Base-by-base conservation (phyloP, 2,113 vertebrate species). In the Glaucomys volans region DNA sequence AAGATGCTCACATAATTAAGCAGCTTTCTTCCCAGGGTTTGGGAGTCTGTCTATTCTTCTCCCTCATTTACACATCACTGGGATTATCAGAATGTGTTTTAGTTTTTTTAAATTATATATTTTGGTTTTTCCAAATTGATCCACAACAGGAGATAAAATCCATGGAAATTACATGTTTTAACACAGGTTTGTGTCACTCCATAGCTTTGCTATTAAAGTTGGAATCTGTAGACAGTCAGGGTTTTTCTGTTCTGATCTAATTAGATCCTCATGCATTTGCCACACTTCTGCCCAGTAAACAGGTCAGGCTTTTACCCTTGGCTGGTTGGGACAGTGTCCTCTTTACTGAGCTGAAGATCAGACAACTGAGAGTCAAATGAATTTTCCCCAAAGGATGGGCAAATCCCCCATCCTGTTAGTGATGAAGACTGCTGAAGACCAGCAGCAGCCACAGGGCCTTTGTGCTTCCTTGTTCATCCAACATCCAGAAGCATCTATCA, bases 1-100 rank as follows among this genome's bases (percentile, higher is more conserved):
- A 97, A 97, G 97, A 97, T 93, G 95, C 26, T 85, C 92, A 96
- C 47, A 75, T 94, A 97, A 98, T 97, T 96, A 97, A 96, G 97
- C 74, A 95, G 80, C 93, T 96, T 97, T 95, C 94, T 96, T 97
- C 71, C 47, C 35, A 81, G 96, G 94, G 91, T 95, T 84, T 92
- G 24, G 96, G 96, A 91, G 88, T 72, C 89, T 91, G 87, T 94
- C 88, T 97, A 96, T 90, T 98, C 91, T 97, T 91, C 57, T 87
- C 95, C 95, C 90, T 96, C 89, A 92, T 93, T 98, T 97, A 87
- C 87, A 91, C 77, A 91, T 90, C 71, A 94, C 88, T 97, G 74
- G 97, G 96, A 96, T 80, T 20, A 97, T 95, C 91, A 96, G 90
- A 87, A 91, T 94, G 96, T 96, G 91, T 96, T 95, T 97, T 92